Evolutionary conservation across 1,140 invertebrate genomes (phyloP).

Genomic region (Nautilus pompilius): DNA sequence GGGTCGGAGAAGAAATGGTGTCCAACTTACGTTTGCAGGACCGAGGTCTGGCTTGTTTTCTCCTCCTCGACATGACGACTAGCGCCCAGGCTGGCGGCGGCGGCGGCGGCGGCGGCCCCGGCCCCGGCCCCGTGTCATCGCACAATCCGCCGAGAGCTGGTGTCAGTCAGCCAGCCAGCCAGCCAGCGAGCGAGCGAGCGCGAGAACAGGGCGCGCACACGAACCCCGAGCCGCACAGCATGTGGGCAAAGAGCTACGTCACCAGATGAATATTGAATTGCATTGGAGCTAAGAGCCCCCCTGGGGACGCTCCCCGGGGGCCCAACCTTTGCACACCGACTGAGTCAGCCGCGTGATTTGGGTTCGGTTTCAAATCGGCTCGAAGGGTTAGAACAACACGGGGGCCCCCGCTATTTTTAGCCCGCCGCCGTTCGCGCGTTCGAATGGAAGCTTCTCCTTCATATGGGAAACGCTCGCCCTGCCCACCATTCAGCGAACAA

Average conservation of each 20-base stretch:
- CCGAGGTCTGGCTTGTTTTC: constrained; percentile 36
- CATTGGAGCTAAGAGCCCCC: constrained; percentile 36
- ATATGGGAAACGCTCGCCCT: constrained; percentile 1
- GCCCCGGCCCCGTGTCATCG: constrained; percentile 14
- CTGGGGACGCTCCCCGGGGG: constrained; percentile 27
- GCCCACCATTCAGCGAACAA: background rate
- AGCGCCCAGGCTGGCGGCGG: background rate
- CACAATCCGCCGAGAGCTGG: constrained; percentile 9
- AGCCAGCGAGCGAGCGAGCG: background rate
- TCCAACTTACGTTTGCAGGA: constrained; percentile 35
- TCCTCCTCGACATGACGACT: constrained; percentile 29
- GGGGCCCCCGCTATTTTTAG: constrained; percentile 3
- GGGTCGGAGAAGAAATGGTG: background rate
- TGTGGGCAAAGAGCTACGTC: constrained; percentile 33
- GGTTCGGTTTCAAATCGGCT: constrained; percentile 17
- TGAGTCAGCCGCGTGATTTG: constrained; percentile 23
- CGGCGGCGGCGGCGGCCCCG: constrained; percentile 4
- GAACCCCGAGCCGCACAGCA: constrained; percentile 26
- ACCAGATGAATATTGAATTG: constrained; percentile 45
- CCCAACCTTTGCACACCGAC: constrained; percentile 23
- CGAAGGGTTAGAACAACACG: constrained; percentile 2
- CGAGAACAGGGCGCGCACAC: constrained; percentile 9
- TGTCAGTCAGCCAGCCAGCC: background rate
- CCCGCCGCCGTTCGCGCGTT: background rate
- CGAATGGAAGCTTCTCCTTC: background rate